Percentiles rank a stretch among this genome's conserved stretches.
These are phyloP conservation scores for Papilio xuthus DNA, from an alignment of 1,140 invertebrate genomes.

Conservation along the genomic window DNA sequence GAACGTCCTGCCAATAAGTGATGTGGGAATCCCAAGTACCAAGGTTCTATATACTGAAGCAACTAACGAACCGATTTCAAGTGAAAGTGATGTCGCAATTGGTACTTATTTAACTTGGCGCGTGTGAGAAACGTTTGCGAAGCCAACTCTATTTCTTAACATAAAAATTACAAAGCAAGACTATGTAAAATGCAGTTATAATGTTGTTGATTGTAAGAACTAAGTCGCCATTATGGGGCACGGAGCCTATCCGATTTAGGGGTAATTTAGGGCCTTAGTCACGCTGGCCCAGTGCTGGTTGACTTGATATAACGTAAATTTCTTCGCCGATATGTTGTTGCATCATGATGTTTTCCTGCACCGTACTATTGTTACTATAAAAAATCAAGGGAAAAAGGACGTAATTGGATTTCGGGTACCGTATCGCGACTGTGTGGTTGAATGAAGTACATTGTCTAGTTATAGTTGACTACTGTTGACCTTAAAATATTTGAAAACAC, in stretches of 20 bases:
- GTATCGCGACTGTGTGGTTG: too few species aligned
- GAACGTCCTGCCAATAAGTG: not conserved
- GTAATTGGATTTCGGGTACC: too few species aligned
- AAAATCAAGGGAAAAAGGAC: too few species aligned
- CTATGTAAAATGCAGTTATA: constrained; percentile 8
- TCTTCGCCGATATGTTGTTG: too few species aligned
- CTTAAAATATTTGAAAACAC: not conserved
- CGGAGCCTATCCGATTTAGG: too few species aligned
- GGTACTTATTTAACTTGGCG: constrained; percentile 50
- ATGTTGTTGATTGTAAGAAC: not conserved
- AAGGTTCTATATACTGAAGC: constrained; percentile 12
- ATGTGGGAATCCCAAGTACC: not conserved
- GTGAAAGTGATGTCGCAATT: constrained; percentile 75
- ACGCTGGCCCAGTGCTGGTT: too few species aligned
- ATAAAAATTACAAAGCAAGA: not conserved
- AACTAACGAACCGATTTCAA: constrained; percentile 46
- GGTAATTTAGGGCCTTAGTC: too few species aligned
- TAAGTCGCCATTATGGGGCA: too few species aligned
- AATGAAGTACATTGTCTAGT: not conserved
- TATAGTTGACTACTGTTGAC: not conserved
- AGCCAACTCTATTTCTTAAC: constrained; percentile 2
- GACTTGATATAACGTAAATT: too few species aligned
- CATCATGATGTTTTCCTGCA: too few species aligned
- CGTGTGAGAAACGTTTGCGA: constrained; percentile 44
- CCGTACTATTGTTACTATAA: too few species aligned